Percentiles rank a stretch among this genome's conserved stretches.
Evolutionary conservation across 2,113 vertebrate genomes (phyloP).

Genomic region (Ceyx cyanopectus): DNA sequence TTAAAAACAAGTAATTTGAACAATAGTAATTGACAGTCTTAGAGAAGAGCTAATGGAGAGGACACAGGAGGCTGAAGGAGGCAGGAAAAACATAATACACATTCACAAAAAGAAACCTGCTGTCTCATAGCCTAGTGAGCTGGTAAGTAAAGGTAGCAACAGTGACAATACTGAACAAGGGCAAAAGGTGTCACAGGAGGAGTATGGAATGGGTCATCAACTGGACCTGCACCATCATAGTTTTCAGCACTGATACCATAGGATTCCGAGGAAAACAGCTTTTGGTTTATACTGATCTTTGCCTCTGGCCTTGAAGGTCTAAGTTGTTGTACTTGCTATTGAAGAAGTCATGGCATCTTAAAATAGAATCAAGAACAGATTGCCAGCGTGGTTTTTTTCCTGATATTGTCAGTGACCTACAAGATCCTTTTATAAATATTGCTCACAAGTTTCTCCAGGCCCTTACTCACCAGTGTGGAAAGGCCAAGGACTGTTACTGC

Average conservation of each 20-base stretch:
- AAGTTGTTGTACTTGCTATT: not conserved
- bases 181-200: not conserved
- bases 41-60: not conserved
- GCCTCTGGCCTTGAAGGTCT: not conserved
- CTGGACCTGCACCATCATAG: not conserved
- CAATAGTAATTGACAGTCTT: not conserved
- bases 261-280: not conserved
- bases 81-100: not conserved
- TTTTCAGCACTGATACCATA: not conserved
- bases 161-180: not conserved
- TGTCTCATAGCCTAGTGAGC: not conserved
- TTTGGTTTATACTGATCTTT: not conserved
- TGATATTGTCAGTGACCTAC: slow-evolving; percentile 6
- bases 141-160: not conserved
- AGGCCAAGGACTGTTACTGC: slow-evolving; percentile 20
- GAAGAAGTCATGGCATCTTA: not conserved
- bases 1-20: not conserved
- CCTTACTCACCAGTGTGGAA: slow-evolving; percentile 16
- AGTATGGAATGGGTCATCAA: not conserved
- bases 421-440: slow-evolving; percentile 21
- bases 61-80: not conserved
- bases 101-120: not conserved
- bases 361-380: slow-evolving; percentile 20
- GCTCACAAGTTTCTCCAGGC: slow-evolving; percentile 19
- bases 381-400: not conserved